Evolutionary conservation across 2,113 vertebrate genomes (phyloP).

Genomic region (Ursus arctos): DNA sequence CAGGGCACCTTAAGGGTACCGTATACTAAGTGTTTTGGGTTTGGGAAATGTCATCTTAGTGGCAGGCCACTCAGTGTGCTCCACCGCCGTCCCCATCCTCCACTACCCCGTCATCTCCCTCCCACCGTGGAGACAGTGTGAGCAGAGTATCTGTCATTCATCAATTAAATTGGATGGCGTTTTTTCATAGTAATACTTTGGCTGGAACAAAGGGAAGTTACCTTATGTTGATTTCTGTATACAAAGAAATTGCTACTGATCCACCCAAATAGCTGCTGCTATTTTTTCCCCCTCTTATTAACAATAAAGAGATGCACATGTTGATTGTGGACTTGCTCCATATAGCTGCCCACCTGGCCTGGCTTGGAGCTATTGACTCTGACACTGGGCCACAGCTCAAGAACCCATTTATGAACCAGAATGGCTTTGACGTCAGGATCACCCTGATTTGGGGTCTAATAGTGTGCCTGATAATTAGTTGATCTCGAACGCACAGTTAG

Average conservation of each 20-base stretch:
- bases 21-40: slow-evolving; percentile 51
- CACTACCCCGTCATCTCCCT: not conserved
- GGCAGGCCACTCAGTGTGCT: slow-evolving; percentile 27
- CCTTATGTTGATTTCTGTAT: slow-evolving; percentile 47
- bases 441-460: not conserved
- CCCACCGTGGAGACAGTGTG: not conserved
- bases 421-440: slow-evolving; percentile 20
- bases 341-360: slow-evolving; percentile 3
- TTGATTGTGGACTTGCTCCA: slow-evolving; percentile 36
- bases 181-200: slow-evolving; percentile 56
- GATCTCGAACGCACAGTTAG: not conserved
- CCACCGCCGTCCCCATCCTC: not conserved
- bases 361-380: slow-evolving; percentile 41
- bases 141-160: slow-evolving; percentile 43
- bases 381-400: slow-evolving; percentile 1
- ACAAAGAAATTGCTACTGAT: slow-evolving; percentile 49
- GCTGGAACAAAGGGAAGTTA: slow-evolving; percentile 57
- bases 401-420: slow-evolving; percentile 60
- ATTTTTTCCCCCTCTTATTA: not conserved
- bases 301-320: slow-evolving; percentile 45
- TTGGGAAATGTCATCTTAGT: slow-evolving; percentile 57
- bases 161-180: not conserved
- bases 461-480: slow-evolving; percentile 22
- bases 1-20: slow-evolving; percentile 65
- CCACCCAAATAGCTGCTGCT: not conserved